These are phyloP conservation scores for Amphibalanus amphitrite DNA, from an alignment of 1,140 invertebrate species.

Conservation along the genomic window DNA sequence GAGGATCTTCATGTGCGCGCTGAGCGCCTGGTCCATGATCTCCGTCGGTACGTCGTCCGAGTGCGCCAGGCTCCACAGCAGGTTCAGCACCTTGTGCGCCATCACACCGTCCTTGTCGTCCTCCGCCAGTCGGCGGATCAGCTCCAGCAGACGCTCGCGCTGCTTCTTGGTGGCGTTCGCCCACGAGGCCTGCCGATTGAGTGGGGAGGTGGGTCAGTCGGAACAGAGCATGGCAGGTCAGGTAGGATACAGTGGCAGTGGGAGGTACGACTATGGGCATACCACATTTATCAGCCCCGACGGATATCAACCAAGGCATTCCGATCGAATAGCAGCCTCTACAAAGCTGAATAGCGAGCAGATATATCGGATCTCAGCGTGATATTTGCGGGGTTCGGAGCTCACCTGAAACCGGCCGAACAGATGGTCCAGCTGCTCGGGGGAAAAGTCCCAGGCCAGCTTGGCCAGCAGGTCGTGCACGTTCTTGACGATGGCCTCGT, in stretches of 20 bases:
- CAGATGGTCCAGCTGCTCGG: conserved; percentile 89
- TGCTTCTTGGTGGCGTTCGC: conserved; percentile 90
- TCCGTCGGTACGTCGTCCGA: conserved; percentile 90
- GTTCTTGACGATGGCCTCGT: conserved; percentile 92
- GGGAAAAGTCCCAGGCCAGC: conserved; percentile 93
- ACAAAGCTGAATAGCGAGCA: too few relatives aligned
- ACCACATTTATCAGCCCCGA: too few relatives aligned
- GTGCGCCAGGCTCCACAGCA: conserved; percentile 94
- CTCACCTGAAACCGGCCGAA: conserved; percentile 93
- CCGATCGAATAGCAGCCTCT: too few relatives aligned
- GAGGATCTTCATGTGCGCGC: conserved; percentile 90
- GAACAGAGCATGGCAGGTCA: too few relatives aligned
- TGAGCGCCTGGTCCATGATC: conserved; percentile 91
- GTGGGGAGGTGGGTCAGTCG: too few relatives aligned
- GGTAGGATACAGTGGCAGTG: too few relatives aligned
- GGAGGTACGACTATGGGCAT: too few relatives aligned
- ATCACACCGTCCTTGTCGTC: conserved; percentile 98
- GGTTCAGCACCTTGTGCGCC: conserved; percentile 87
- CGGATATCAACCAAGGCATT: too few relatives aligned
- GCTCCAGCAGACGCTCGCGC: conserved; percentile 82
- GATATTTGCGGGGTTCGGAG: too few relatives aligned
- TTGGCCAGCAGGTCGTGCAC: conserved; percentile 92
- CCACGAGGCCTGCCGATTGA: conserved; percentile 74
- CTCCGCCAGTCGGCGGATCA: conserved; percentile 85
- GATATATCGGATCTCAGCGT: too few relatives aligned